Base-by-base conservation (phyloP, 2,888 invertebrate species). In the Parthenolecanium corni region DNA sequence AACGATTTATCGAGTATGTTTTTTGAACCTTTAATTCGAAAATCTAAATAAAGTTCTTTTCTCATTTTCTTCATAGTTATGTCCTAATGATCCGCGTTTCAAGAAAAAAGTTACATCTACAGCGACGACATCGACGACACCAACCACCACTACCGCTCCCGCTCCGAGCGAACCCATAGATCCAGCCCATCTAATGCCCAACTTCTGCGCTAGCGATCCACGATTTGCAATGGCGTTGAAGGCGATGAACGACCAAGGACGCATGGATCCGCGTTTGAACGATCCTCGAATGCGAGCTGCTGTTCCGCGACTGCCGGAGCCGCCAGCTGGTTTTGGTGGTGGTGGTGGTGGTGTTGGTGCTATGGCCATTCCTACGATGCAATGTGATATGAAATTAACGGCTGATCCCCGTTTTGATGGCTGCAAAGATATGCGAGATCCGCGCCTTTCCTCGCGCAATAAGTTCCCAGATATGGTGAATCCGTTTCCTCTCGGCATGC, bases 61-160 rank as follows among this genome's bases (percentile, higher is more conserved):
- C 6, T 49, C n/a, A n/a, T 49, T 49, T 51, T 38, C 38, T 38
- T 14, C 24, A n/a, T n/a, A 61, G 61, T 3, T 49, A 9, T 51
- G 40, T 5, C 6, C 24, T 1, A 61, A 49, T 6, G 61, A 61
- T 51, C 61, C 61, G n/a, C 61, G 61, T 16, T 61, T 61, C 42
- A 61, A 51, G 16, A 18, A 20, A 20, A 23, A 23, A 20, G 21
- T 23, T 12, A 9, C 31, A 31, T 31, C 31, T 9, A 31, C 31
- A 4, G 9, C 31, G 5, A 9, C 31, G 4, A 31, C 31, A 4
- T 4, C 31, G 5, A 31, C 31, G 4, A 9, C 5, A 31, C 5
- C 31, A 31, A 31, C 31, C 9, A 9, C 31, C 4, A 9, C 31
- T 31, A 6, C 31, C 4, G 9, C 31, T 9, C 31, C 31, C 9